Conservation (phyloP, 2,797 vertebrate species). For the Garrulus glandarius region DNA sequence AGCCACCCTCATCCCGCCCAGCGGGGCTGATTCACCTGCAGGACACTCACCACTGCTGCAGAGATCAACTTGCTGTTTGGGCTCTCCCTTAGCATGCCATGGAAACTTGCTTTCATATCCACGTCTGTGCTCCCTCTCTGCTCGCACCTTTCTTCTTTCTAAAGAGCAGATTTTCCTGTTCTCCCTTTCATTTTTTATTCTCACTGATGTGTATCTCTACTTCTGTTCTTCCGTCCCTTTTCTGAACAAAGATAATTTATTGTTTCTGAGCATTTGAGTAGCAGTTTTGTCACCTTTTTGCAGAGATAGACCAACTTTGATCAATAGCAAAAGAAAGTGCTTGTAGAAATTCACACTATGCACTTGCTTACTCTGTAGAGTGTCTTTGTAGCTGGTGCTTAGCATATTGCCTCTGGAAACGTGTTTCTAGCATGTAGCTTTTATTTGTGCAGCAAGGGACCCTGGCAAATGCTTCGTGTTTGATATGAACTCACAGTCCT, state of each 20-base stretch:
- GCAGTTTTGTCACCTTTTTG: neutral
- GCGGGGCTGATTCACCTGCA: neutral
- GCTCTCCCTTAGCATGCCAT: neutral
- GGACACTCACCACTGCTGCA: rapidly evolving
- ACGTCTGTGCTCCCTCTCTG: neutral
- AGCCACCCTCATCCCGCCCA: too few relatives aligned
- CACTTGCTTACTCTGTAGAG: neutral
- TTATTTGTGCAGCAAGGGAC: neutral
- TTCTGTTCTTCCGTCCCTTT: neutral
- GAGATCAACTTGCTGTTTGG: neutral
- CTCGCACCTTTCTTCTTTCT: neutral
- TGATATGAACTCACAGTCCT: neutral
- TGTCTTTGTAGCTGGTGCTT: neutral
- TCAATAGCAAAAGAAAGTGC: neutral
- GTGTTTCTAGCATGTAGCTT: neutral
- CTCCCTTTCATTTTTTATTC: neutral
- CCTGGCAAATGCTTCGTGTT: neutral
- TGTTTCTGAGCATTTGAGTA: neutral
- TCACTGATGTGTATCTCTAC: neutral
- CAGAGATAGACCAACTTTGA: neutral
- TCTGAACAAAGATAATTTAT: neutral
- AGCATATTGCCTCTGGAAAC: neutral
- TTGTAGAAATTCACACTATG: neutral
- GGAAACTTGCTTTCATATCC: neutral
- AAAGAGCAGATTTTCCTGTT: neutral